Evolutionary conservation across 2,888 invertebrate species (phyloP).

Genomic region (Catocala fraxini): DNA sequence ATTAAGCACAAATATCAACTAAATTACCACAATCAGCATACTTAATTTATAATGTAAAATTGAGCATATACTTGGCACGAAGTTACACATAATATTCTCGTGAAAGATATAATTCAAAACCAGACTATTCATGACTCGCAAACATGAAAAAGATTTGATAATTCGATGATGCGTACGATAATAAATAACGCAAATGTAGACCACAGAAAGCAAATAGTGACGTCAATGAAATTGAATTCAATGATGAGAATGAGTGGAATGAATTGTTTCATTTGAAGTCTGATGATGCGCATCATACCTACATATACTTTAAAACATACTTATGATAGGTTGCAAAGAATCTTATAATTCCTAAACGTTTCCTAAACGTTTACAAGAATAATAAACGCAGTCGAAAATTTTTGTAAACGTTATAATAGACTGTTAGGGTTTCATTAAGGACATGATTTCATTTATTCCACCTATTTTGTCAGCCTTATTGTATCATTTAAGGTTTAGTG

Average conservation of each 20-base stretch:
- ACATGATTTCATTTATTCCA: no score
- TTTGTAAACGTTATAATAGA: no score
- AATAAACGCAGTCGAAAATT: no score
- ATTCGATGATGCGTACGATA: not conserved
- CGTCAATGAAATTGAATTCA: constrained; percentile 22
- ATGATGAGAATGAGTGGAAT: constrained; percentile 14
- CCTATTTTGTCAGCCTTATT: no score
- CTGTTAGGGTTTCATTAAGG: no score
- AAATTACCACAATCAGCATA: not conserved
- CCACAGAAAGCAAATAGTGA: constrained; percentile 8
- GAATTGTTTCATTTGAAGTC: constrained; percentile 9
- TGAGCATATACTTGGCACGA: not conserved
- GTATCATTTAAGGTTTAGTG: no score
- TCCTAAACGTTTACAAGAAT: no score
- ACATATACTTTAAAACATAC: not conserved
- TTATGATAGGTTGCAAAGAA: no score
- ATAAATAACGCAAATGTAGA: constrained; percentile 9
- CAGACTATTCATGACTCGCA: not conserved
- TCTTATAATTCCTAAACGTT: no score
- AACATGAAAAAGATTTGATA: constrained; percentile 2
- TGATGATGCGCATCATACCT: not conserved
- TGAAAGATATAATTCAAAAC: not conserved
- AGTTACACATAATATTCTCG: not conserved
- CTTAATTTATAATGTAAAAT: not conserved
- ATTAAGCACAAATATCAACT: constrained; percentile 8